Conservation (phyloP, 2,113 vertebrate genomes). For the Corythaixoides concolor region DNA sequence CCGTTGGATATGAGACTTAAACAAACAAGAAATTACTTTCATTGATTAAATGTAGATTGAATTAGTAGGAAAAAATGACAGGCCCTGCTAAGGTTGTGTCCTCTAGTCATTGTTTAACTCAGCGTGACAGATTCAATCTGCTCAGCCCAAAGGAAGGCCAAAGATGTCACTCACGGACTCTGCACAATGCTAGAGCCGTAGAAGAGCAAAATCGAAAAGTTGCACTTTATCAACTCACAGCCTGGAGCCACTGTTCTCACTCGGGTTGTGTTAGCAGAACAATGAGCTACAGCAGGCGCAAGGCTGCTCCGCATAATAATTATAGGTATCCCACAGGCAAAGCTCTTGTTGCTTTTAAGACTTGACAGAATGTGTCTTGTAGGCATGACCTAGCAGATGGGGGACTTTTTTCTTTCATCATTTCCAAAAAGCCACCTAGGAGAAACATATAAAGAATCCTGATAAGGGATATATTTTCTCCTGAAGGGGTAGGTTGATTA, state of each 20-base stretch:
- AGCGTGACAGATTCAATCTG: conserved; percentile 89
- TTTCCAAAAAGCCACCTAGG: conserved; percentile 78
- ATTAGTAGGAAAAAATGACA: conserved; percentile 82
- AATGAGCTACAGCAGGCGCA: conserved; percentile 78
- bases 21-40: conserved; percentile 89
- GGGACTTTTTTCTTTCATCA: conserved; percentile 78
- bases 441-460: conserved; percentile 79
- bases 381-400: conserved; percentile 86
- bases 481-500: conserved; percentile 76
- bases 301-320: conserved; percentile 77
- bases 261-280: conserved; percentile 79
- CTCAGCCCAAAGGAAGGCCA: conserved; percentile 79
- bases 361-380: conserved; percentile 84
- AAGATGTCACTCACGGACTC: conserved; percentile 77
- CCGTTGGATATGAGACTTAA: conserved; percentile 78
- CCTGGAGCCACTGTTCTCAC: conserved; percentile 83
- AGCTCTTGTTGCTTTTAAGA: conserved; percentile 82
- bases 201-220: conserved; percentile 84
- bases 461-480: conserved; percentile 79
- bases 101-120: conserved; percentile 85
- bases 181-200: conserved; percentile 73
- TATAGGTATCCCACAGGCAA: conserved; percentile 85
- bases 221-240: conserved; percentile 85
- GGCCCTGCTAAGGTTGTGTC: conserved; percentile 80
- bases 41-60: conserved; percentile 91